Conservation (phyloP, 2,888 invertebrate genomes). For the Apoderus coryli region DNA sequence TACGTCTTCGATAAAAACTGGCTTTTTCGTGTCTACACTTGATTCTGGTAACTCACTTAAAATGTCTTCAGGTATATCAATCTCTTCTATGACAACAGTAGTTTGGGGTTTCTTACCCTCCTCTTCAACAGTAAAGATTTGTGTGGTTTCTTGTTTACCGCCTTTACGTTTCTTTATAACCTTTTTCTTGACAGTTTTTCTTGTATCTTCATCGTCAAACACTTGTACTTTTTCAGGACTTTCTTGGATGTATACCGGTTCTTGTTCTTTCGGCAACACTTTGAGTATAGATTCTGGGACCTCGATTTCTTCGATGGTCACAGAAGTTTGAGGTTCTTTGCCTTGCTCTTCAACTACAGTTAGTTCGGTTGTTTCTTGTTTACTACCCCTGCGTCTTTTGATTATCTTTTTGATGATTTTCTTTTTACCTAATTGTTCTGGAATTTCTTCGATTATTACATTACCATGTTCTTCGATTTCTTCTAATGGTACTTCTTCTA, state of each 20-base stretch:
- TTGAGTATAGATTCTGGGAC: slow-evolving; percentile 18
- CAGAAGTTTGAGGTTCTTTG: slow-evolving; percentile 30
- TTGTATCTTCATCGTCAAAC: slow-evolving; percentile 11
- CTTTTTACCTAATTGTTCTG: slow-evolving; percentile 17
- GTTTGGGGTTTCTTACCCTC: slow-evolving; percentile 30
- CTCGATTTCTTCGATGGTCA: slow-evolving; percentile 30
- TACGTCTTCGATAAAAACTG: slow-evolving; percentile 26
- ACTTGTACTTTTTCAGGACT: slow-evolving; percentile 18
- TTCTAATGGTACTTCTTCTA: slow-evolving; percentile 25
- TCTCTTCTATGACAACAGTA: slow-evolving; percentile 28
- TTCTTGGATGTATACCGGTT: slow-evolving; percentile 21
- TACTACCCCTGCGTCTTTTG: slow-evolving; percentile 27
- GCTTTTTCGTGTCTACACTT: slow-evolving; percentile 5
- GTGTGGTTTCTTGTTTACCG: slow-evolving; percentile 25
- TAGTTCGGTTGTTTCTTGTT: slow-evolving; percentile 30
- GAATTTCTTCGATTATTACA: slow-evolving; percentile 17
- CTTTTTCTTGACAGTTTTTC: slow-evolving; percentile 23
- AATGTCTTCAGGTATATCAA: slow-evolving; percentile 21
- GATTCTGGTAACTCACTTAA: slow-evolving; percentile 8
- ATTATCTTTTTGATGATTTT: slow-evolving; percentile 32
- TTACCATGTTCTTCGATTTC: slow-evolving; percentile 20
- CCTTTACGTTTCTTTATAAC: slow-evolving; percentile 27
- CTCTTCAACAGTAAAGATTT: slow-evolving; percentile 22
- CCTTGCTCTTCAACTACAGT: slow-evolving; percentile 36
- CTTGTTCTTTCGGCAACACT: too few species aligned